Conservation (phyloP, 2,888 invertebrate genomes). For the Callyntrura sp. region DNA sequence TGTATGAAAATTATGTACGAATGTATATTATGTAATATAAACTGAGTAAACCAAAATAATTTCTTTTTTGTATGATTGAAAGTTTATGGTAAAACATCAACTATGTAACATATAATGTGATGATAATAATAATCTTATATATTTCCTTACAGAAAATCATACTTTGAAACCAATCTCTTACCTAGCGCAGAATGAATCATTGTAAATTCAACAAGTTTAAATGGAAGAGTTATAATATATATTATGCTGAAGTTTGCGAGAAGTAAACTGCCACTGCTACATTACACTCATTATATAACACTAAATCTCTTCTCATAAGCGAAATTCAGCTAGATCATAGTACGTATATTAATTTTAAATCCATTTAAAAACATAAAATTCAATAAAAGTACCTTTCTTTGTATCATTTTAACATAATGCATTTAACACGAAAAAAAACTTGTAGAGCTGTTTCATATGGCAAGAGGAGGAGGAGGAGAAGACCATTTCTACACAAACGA, state of each 20-base stretch:
- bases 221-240: constrained; percentile 58
- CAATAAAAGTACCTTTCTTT: constrained; percentile 71
- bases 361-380: constrained; percentile 70
- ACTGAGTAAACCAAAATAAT: constrained; percentile 76
- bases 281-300: constrained; percentile 30
- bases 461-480: constrained; percentile 73
- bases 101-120: constrained; percentile 36
- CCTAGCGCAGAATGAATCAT: constrained; percentile 24
- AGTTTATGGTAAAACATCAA: constrained; percentile 72
- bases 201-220: constrained; percentile 66
- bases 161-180: constrained; percentile 37
- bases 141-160: constrained; percentile 51
- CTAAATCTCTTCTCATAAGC: constrained; percentile 47
- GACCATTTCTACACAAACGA: constrained; percentile 61
- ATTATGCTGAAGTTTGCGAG: constrained; percentile 64
- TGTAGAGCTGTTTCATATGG: constrained; percentile 66
- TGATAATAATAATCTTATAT: constrained; percentile 34
- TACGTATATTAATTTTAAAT: constrained; percentile 9
- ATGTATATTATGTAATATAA: constrained; percentile 38
- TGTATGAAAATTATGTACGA: constrained; percentile 33
- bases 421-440: constrained; percentile 62
- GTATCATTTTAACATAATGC: constrained; percentile 57
- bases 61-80: constrained; percentile 71
- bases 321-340: constrained; percentile 32
- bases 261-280: constrained; percentile 51